Evolutionary conservation across 2,888 invertebrate genomes (phyloP), one percentile per base, ranked within the genome.

Genomic region (Caenorhabditis drosophilae): DNA sequence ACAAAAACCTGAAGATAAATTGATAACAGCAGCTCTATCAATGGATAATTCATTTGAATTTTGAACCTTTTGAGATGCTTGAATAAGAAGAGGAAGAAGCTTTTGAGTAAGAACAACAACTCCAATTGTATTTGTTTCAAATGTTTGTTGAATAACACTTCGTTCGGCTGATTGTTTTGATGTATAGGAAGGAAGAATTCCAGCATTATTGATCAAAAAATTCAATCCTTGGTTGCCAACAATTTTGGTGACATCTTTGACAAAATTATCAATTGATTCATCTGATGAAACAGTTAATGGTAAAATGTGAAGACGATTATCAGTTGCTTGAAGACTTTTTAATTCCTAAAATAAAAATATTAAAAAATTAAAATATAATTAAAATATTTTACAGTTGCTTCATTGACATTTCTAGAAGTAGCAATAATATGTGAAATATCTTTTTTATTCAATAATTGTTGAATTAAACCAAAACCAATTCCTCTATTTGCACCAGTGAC

Each of bases 401-500:
- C 89, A 57, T 87, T 85, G 47, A 87, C 85, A 80, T 90, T 89
- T 75, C 93, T 89, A 85, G 91, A 92, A 78, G 92, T 91, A 50
- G 92, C 92, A 80, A 93, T 90, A 75, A 93, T 84, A 80, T 87
- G 87, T 85, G 89, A 87, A 71, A 90, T 89, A 50, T 89, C 88
- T 77, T 85, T 23, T 35, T 75, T 85, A 73, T 59, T 45, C 4
- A 77, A 20, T 11, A 73, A 52, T 79, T 89, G 88, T 85, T 89
- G 90, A 38, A 93, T 89, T 78, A 94, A 87, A 67, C 93, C 92
- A 54, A 93, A 87, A 40, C 94, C 94, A 56, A 94, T 87, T 11
- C 94, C 94, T 44, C 93, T 89, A 84, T 92, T 93, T 66, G 91
- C 91, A 41, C 93, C 94, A 40, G 94, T 94, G 76, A 94, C 90